Evolutionary conservation across 1,140 invertebrate species (phyloP).

Genomic region (Heliothis subflexa): DNA sequence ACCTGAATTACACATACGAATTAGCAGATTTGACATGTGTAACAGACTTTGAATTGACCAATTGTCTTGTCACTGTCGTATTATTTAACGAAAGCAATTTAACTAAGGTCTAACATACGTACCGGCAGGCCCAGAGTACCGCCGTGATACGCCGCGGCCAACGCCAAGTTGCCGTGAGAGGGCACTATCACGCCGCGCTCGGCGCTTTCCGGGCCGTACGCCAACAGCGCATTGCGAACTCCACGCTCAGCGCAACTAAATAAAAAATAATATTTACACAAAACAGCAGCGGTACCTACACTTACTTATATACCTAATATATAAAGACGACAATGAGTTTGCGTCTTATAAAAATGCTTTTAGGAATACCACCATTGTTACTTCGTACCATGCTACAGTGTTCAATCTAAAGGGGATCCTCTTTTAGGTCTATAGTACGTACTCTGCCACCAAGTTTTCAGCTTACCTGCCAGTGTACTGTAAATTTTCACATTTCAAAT

Average conservation of each 20-base stretch:
- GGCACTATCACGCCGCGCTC: conserved; percentile 72
- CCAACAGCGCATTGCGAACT: conserved; percentile 69
- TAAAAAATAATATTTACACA: neutral
- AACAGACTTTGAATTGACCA: neutral
- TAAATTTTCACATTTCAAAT: conserved; percentile 82
- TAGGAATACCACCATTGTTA: too few species aligned
- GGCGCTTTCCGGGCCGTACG: conserved; percentile 55
- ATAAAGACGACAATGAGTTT: too few species aligned
- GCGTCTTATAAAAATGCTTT: too few species aligned
- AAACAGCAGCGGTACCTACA: neutral
- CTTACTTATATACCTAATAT: too few species aligned
- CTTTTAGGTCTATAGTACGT: too few species aligned
- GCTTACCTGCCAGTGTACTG: conserved; percentile 79
- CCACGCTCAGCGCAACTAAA: conserved; percentile 77
- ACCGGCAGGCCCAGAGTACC: conserved; percentile 69
- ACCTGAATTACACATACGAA: conserved; percentile 56
- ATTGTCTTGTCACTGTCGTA: too few species aligned
- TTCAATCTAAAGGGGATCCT: too few species aligned
- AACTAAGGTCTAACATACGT: conserved; percentile 24
- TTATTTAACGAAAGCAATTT: too few species aligned
- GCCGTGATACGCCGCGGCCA: conserved; percentile 75
- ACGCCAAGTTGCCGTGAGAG: conserved; percentile 72
- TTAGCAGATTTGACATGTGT: neutral
- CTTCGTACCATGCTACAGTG: too few species aligned
- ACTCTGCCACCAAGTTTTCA: too few species aligned